Conservation (phyloP, 2,888 invertebrate species). For the Julus scanicus region DNA sequence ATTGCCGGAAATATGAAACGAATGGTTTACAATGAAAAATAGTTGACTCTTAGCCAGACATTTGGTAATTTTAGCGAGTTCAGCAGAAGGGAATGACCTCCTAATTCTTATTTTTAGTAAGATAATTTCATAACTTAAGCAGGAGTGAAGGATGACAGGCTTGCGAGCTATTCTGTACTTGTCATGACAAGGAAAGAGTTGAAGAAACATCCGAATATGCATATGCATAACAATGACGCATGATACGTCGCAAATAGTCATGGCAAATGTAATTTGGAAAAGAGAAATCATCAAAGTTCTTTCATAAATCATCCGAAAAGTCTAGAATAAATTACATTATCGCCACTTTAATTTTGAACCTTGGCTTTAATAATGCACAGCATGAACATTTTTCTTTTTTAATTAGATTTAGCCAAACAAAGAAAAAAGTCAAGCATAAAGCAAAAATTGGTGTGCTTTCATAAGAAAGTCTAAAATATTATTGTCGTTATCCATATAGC, state of each 20-base stretch:
- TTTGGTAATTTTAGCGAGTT: not conserved
- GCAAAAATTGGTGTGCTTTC: not conserved
- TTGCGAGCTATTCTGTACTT: not conserved
- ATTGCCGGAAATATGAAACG: not conserved
- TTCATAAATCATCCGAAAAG: not conserved
- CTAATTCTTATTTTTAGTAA: conserved; percentile 28
- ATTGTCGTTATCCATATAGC: too few relatives aligned
- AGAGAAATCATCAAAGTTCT: not conserved
- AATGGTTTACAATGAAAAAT: not conserved
- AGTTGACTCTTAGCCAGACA: conserved; percentile 34
- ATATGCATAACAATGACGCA: not conserved
- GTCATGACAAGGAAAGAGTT: not conserved
- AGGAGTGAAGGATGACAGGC: conserved; percentile 15
- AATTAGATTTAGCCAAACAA: not conserved
- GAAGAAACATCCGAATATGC: not conserved
- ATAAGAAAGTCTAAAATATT: too few relatives aligned
- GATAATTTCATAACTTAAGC: conserved; percentile 6
- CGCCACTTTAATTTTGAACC: not conserved
- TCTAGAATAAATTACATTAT: not conserved
- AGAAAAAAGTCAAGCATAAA: not conserved
- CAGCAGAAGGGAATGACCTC: conserved; percentile 5
- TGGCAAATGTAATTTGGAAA: not conserved
- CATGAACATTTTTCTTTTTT: not conserved
- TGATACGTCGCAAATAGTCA: not conserved
- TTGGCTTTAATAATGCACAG: not conserved